Evolutionary conservation across 2,113 vertebrate species (phyloP), one percentile per base, ranked within the genome.

Genomic region (Plestiodon gilberti): DNA sequence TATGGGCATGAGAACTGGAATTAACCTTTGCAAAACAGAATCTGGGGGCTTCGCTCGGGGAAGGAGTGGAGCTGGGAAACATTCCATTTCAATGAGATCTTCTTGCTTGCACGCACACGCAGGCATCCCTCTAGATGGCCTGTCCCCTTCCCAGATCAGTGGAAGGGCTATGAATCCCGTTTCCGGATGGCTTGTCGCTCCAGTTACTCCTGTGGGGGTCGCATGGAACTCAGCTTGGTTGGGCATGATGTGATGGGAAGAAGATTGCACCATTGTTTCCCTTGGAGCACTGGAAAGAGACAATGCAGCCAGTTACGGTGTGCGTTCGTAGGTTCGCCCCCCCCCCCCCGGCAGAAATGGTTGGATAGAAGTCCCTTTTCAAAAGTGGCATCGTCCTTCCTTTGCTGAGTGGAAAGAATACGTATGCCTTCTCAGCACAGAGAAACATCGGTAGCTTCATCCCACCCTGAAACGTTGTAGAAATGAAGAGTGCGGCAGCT

Each of bases 61-160:
- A 84, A 77, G 61, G 74, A 77, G 62, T 0, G 0, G 38, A 55
- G 79, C 17, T 6, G n/a, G 4, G 3, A 55, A 48, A 1, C 74
- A n/a, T 83, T 89, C 86, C 80, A 0, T 2, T 11, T n/a, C 11
- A 55, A 84, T 83, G 87, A 90, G 70, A 5, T 84, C 57, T 55
- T 78, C 13, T 18, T 23, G 35, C 18, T 38, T 48, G 61, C 11
- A 55, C 43, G 25, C 33, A 62, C 57, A 48, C 38, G 65, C 8
- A 69, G 3, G 35, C 57, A 17, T 22, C 8, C 65, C 79, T 48
- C 28, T 48, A 0, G 17, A 14, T 28, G 38, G 61, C 82, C 62
- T 65, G 40, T 25, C 82, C 40, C n/a, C 17, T 85, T 17, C 18
- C 23, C n/a, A n/a, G 35, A 69, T 40, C 55, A n/a, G 18, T 40